Base-by-base conservation (phyloP, 2,888 invertebrate species). In the Ecdyonurus torrentis region DNA sequence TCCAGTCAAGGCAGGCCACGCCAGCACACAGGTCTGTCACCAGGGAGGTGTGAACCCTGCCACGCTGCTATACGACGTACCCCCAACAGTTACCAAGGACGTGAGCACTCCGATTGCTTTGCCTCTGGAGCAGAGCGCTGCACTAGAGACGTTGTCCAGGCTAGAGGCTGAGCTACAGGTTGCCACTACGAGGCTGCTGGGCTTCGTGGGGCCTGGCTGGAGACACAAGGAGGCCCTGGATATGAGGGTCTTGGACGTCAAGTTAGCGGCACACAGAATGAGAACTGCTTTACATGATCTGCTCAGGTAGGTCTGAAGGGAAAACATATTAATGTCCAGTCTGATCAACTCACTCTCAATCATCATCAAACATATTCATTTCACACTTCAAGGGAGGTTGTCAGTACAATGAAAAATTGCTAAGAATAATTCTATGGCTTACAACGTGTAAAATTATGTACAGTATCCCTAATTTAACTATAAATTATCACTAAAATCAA, bases 201-300 rank as follows among this genome's bases (percentile, higher is more conserved):
- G 85, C 61, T 89, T 88, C 74, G 90, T 75, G 3, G 73, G 72
- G 67, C 87, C 89, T 24, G 83, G 85, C 63, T 94, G 94, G 94
- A 82, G 93, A 70, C 82, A 83, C 65, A 82, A 83, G 66, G 88
- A 89, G 25, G 86, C 87, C 71, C 77, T 95, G 65, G 87, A 91
- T 68, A 81, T 84, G 19, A 84, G 85, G 64, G 76, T 92, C 58
- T 83, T 89, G 77, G 92, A 94, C 72, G 84, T 95, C 19, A 88
- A 89, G 75, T 79, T 90, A 67, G 86, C 90, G 3, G 88, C 88
- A 58, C 82, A 85, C 3, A 79, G 89, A 61, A 78, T 95, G 59
- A 81, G 87, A 67, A 87, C 89, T 2, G 86, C 90, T 1, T 75
- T 94, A 37, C 88, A 90, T 72, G 92, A 94, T 77, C 83, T 94